Conservation (phyloP, 1,140 invertebrate genomes). For the Polypedilum pembai region DNA sequence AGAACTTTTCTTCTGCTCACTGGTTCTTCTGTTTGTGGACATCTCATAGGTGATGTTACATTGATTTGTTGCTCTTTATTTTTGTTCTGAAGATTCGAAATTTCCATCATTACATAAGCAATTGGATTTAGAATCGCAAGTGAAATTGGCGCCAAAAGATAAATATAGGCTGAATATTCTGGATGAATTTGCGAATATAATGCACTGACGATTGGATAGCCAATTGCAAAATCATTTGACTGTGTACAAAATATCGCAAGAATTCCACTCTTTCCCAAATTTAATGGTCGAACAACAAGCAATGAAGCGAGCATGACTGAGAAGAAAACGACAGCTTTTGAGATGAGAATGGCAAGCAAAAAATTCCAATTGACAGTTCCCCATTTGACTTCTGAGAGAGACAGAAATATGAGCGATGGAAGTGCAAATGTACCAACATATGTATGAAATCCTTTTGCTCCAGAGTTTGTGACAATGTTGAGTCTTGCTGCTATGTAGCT, state of each 20-base stretch:
- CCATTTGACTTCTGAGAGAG: slow-evolving; percentile 78
- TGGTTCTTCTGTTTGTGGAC: slow-evolving; percentile 29
- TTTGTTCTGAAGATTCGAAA: slow-evolving; percentile 54
- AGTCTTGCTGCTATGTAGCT: slow-evolving; percentile 85
- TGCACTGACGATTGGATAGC: slow-evolving; percentile 82
- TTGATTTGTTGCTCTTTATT: slow-evolving; percentile 37
- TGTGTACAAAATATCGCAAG: slow-evolving; percentile 94
- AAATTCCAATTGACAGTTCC: slow-evolving; percentile 83
- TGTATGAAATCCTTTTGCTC: slow-evolving; percentile 84
- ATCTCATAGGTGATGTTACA: slow-evolving; percentile 23
- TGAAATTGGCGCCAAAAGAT: slow-evolving; percentile 90
- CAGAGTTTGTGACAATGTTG: slow-evolving; percentile 71
- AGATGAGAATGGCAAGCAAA: slow-evolving; percentile 71
- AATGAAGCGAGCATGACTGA: slow-evolving; percentile 70
- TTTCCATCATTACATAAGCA: slow-evolving; percentile 84
- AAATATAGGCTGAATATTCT: slow-evolving; percentile 84
- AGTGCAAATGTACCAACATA: slow-evolving; percentile 91
- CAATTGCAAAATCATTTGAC: slow-evolving; percentile 96
- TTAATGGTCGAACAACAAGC: slow-evolving; percentile 67
- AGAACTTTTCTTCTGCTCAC: slow-evolving; percentile 33
- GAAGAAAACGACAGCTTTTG: slow-evolving; percentile 81
- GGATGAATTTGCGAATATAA: slow-evolving; percentile 72
- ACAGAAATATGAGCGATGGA: slow-evolving; percentile 86
- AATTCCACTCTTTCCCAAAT: slow-evolving; percentile 77
- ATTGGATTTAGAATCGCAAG: slow-evolving; percentile 88